A percentile compares a stretch with the other conserved stretches of the same genome.
These are phyloP conservation scores for Dipodomys spectabilis DNA, from an alignment of 2,113 vertebrate species.

Conservation along the genomic window DNA sequence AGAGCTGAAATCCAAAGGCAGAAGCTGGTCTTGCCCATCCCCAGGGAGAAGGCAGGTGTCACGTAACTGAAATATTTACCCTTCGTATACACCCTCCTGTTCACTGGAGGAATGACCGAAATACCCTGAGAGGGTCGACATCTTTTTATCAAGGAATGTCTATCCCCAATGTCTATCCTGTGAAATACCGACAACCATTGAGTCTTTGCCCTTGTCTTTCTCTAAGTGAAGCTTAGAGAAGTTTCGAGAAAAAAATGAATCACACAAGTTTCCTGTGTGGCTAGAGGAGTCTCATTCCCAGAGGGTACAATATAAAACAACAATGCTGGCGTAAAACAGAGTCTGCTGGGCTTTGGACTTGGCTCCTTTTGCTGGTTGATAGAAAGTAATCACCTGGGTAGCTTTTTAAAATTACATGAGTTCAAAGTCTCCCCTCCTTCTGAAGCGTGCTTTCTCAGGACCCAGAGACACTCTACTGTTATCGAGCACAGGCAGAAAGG, in stretches of 20 bases:
- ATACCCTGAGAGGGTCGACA: rapidly evolving
- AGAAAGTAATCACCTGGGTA: neutral
- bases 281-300: neutral
- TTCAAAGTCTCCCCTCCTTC: neutral
- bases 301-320: neutral
- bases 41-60: rapidly evolving
- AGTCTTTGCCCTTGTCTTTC: neutral
- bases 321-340: neutral
- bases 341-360: neutral
- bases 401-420: neutral
- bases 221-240: neutral
- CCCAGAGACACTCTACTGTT: neutral
- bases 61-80: neutral
- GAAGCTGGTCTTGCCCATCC: rapidly evolving
- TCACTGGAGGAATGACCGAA: rapidly evolving
- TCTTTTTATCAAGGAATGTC: neutral
- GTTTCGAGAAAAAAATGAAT: neutral
- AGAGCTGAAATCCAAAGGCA: neutral
- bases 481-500: neutral
- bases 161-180: neutral
- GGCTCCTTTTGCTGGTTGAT: neutral
- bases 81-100: too few relatives aligned
- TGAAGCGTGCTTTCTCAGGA: neutral
- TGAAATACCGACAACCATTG: too few relatives aligned
- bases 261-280: neutral